A percentile compares a stretch with the other conserved stretches of the same genome.
Evolutionary conservation across 2,113 vertebrate species (phyloP).

Genomic region (Stomatorhinus ivindoensis): DNA sequence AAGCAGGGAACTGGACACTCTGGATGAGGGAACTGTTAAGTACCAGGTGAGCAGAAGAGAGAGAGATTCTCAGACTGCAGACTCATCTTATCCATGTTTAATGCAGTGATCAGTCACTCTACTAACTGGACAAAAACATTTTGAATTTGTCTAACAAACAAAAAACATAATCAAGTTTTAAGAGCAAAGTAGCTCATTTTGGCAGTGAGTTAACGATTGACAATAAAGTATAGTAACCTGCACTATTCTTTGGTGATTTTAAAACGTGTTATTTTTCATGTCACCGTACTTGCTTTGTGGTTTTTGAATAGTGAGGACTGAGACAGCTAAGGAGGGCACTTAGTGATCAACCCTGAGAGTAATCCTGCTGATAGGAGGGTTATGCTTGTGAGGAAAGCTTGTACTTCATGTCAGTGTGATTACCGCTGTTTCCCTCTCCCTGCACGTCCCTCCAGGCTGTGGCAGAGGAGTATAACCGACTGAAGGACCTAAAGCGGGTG

Average conservation of each 20-base stretch:
- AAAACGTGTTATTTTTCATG: background rate
- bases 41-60: constrained; percentile 60
- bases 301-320: background rate
- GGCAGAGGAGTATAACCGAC: constrained; percentile 70
- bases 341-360: background rate
- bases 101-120: background rate
- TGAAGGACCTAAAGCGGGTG: constrained; percentile 71
- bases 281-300: background rate
- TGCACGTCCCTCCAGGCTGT: constrained; percentile 53
- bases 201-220: background rate
- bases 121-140: background rate
- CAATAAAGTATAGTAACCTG: background rate
- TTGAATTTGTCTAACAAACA: background rate
- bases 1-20: constrained; percentile 60
- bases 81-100: background rate
- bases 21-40: constrained; percentile 55
- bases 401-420: background rate
- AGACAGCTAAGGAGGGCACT: background rate
- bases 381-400: background rate
- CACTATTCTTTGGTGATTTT: background rate
- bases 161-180: background rate
- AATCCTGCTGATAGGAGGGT: background rate
- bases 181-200: background rate
- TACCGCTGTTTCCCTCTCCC: background rate
- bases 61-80: background rate